These are phyloP conservation scores for Chanos chanos DNA, from an alignment of 2,797 vertebrate genomes.

Conservation along the genomic window DNA sequence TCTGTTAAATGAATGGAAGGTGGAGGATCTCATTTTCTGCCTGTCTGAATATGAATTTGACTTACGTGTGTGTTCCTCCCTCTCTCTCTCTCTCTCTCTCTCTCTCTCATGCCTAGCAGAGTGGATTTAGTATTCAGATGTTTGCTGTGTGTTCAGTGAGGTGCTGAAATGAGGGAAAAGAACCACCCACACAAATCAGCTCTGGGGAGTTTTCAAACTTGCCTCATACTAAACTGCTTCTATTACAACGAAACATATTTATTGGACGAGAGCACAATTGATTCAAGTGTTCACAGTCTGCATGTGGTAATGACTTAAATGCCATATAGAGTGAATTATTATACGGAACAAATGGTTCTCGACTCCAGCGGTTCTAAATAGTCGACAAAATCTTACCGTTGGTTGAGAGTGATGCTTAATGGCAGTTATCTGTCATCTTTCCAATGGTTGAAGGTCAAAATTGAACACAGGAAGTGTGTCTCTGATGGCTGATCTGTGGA, in stretches of 20 bases:
- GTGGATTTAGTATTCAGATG: slow-evolving; percentile 33
- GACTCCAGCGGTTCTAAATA: no score
- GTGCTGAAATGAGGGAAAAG: slow-evolving; percentile 42
- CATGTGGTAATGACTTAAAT: no score
- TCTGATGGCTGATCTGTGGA: no score
- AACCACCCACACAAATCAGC: slow-evolving; percentile 25
- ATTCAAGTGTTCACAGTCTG: no score
- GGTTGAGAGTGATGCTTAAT: no score
- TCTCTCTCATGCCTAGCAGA: slow-evolving; percentile 17
- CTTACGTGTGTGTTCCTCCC: slow-evolving; percentile 63
- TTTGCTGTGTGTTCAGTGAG: slow-evolving; percentile 35
- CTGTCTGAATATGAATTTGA: slow-evolving; percentile 75
- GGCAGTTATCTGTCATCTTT: no score
- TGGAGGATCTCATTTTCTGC: slow-evolving; percentile 75
- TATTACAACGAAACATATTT: slow-evolving; percentile 38
- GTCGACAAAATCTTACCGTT: no score
- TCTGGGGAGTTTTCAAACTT: slow-evolving; percentile 38
- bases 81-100: slow-evolving; percentile 32
- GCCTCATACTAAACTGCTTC: slow-evolving; percentile 42
- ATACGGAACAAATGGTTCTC: no score
- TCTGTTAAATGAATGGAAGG: slow-evolving; percentile 68
- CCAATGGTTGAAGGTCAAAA: no score
- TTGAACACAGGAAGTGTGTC: no score
- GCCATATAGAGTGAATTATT: no score
- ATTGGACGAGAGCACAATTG: slow-evolving; percentile 13